Evolutionary conservation across 2,888 invertebrate species (phyloP), one percentile per base, ranked within the genome.

Genomic region (Pammene fasciana): DNA sequence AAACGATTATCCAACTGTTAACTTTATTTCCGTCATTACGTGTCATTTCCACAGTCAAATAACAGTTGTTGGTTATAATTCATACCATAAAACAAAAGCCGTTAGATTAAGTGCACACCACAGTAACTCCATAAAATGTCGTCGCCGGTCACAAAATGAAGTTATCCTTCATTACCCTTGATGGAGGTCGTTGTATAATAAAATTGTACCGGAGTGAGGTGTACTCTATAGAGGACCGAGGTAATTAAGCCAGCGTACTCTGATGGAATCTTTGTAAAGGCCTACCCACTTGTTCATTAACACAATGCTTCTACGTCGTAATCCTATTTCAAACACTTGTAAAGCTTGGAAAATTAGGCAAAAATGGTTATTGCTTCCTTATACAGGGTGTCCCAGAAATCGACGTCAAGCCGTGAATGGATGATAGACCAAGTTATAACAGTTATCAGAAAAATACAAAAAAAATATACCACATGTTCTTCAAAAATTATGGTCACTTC

Each of bases 101-200:
- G 54, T 60, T 48, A 55, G 46, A 70, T 65, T 70, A 70, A 60
- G 41, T 54, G 54, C 54, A 48, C 41, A 59, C 73, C 56, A 61
- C 72, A 67, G 67, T 71, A 52, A 54, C 72, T 72, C 73, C 74
- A 76, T 75, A 71, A 75, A 75, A 73, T 64, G 65, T 61, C 72
- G 72, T 64, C 73, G 74, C 71, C 71, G 62, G 70, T 73, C 74
- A 72, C 75, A 74, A 78, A 85, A 82, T 78, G 73, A 81, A 81
- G 76, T 83, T 82, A 84, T 78, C 82, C 82, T 81, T 83, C 84
- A 85, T 86, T 85, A 85, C 77, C 77, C 80, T 78, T 82, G 79
- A 81, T 80, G 79, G 77, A 76, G 81, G 79, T 78, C 79, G 82
- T 86, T 84, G 82, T 78, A 79, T 82, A 83, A 83, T 84, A 82